phyloP scores from a whole-genome alignment of 2,888 invertebrate species.

The Hirtodrosophila confusa region DNA sequence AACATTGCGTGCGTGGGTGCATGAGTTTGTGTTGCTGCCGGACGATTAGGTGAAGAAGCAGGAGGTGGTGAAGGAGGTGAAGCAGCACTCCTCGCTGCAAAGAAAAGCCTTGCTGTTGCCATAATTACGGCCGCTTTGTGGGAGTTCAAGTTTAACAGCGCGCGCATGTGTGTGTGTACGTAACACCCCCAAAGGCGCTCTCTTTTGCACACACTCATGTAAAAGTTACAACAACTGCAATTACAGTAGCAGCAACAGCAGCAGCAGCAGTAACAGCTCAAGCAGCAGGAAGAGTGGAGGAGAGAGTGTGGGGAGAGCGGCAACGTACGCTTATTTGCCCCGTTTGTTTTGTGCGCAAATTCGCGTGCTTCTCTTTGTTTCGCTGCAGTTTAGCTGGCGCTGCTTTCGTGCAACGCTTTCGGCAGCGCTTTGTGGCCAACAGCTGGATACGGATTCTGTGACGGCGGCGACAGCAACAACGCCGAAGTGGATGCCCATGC shows the following conservation, averaged over 20 bases:
- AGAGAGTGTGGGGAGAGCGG: slow-evolving; percentile 3
- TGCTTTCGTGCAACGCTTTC: slow-evolving; percentile 47
- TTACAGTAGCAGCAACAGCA: slow-evolving; percentile 14
- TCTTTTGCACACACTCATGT: slow-evolving; percentile 40
- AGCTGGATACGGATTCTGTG: slow-evolving; percentile 79
- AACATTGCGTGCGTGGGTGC: slow-evolving; percentile 16
- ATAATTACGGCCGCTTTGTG: slow-evolving; percentile 73
- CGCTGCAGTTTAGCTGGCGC: slow-evolving; percentile 47
- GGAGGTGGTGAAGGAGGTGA: slow-evolving; percentile 24
- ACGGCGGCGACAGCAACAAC: slow-evolving; percentile 80
- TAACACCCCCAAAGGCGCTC: slow-evolving; percentile 72
- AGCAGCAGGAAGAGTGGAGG: background rate
- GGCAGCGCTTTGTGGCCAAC: slow-evolving; percentile 79
- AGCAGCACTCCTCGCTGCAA: slow-evolving; percentile 41
- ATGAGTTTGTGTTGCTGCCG: slow-evolving; percentile 47
- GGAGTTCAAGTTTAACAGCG: slow-evolving; percentile 73
- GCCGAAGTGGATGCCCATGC: slow-evolving; percentile 84
- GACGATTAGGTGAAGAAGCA: slow-evolving; percentile 36
- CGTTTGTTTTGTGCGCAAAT: slow-evolving; percentile 71
- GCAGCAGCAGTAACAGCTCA: slow-evolving; percentile 3
- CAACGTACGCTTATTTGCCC: slow-evolving; percentile 34
- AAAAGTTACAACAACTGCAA: slow-evolving; percentile 33
- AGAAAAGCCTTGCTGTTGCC: slow-evolving; percentile 58
- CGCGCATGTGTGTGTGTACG: slow-evolving; percentile 54
- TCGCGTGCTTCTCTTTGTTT: slow-evolving; percentile 74